Base-by-base conservation (phyloP, 2,113 vertebrate genomes). In the Miniopterus natalensis region DNA sequence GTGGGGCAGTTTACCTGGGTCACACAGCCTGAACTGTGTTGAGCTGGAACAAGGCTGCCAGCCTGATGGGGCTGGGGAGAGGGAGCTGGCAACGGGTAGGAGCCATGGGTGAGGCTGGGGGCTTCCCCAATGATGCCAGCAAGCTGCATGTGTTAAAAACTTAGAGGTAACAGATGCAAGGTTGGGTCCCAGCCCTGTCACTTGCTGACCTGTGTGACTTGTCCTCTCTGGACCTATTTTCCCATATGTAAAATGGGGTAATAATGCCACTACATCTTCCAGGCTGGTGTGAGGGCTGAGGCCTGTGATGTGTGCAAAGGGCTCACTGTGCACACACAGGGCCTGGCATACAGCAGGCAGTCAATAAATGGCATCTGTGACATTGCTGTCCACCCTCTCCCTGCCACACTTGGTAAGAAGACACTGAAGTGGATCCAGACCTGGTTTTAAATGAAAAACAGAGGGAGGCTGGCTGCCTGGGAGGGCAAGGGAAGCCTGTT, bases 401-500 rank as follows among this genome's bases (percentile, higher is more conserved):
- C 49, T 53, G 47, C 13, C 66, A 45, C 29, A 45, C 7, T 77
- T 40, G 68, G 65, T 92, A 47, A 90, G 79, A 68, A 73, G 31
- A 92, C 36, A 49, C 85, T 2, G 18, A 83, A 89, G 87, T 45
- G 53, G 71, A 36, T 66, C 70, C 78, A 83, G 81, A 45, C 14
- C 49, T 65, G 68, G 71, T 84, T 94, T 77, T 77, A 93, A 96
- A 95, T 95, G 88, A 90, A 92, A 95, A 92, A 66, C 97, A 96
- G 94, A 90, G 79, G 80, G 89, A 79, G 42, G 36, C 73, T 49
- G 83, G 83, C 70, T 80, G 63, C 71, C 86, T 74, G 88, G 47
- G 91, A 81, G 53, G 53, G 75, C 31, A 14, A 0, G 12, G 90
- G 92, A 27, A 59, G 1, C 31, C 59, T 4, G 7, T 59, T 73